These are phyloP conservation scores for Euproctis similis DNA, from an alignment of 2,888 invertebrate genomes.

Conservation along the genomic window DNA sequence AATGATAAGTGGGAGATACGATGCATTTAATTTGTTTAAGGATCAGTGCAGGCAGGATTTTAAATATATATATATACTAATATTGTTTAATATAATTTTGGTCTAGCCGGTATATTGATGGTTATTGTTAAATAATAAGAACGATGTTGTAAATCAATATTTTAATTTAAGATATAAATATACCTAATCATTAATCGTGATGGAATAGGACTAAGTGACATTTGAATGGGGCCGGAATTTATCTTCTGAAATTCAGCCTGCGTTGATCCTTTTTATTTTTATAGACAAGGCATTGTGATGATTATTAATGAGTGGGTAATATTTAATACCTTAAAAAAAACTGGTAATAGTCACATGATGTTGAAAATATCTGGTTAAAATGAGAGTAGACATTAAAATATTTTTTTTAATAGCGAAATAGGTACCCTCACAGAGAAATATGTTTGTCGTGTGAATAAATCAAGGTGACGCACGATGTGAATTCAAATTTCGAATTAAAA, in stretches of 20 bases:
- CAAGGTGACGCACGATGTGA: too few relatives aligned
- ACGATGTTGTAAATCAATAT: conserved; percentile 7
- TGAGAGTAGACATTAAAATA: conserved; percentile 29
- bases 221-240: conserved; percentile 7
- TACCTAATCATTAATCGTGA: conserved; percentile 17
- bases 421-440: too few relatives aligned
- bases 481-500: too few relatives aligned
- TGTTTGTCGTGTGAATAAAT: too few relatives aligned
- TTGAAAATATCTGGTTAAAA: conserved; percentile 41
- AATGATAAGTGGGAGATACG: conserved; percentile 58
- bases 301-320: conserved; percentile 22
- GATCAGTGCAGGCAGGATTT: conserved; percentile 36
- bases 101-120: conserved; percentile 5
- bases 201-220: conserved; percentile 11
- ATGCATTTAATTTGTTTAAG: conserved; percentile 68
- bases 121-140: conserved; percentile 9
- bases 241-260: conserved; percentile 22
- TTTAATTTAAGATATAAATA: conserved; percentile 9
- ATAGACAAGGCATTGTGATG: conserved; percentile 24
- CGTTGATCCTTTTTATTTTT: conserved; percentile 22
- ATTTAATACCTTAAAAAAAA: too few relatives aligned
- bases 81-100: conserved; percentile 13
- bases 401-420: too few relatives aligned
- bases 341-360: conserved; percentile 18
- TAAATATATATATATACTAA: conserved; percentile 24